These are phyloP conservation scores for Lophochroa leadbeateri DNA, from an alignment of 2,113 vertebrate genomes.

Conservation along the genomic window DNA sequence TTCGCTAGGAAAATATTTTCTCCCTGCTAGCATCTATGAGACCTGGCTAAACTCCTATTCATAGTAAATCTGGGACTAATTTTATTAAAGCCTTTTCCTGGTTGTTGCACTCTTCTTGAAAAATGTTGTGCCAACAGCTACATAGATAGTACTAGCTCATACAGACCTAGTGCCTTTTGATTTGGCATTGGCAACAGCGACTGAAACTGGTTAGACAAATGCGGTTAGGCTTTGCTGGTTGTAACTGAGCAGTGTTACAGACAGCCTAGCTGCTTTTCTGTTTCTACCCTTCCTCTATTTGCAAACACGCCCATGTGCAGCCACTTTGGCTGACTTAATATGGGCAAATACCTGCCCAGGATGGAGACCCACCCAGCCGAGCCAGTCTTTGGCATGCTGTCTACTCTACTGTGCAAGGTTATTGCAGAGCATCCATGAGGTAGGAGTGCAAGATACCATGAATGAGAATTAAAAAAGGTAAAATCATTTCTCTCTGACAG, in stretches of 20 bases:
- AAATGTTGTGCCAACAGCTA: conserved; percentile 28
- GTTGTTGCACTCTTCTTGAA: conserved; percentile 18
- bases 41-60: conserved; percentile 22
- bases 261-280: background rate
- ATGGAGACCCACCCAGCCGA: accelerated
- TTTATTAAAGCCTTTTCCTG: conserved; percentile 34
- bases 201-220: background rate
- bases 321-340: background rate
- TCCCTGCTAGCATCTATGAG: background rate
- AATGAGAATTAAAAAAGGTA: background rate
- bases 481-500: background rate
- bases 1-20: conserved; percentile 39
- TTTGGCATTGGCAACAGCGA: background rate
- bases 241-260: background rate
- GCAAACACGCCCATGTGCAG: background rate
- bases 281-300: background rate
- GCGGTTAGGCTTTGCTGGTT: background rate
- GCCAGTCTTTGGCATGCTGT: background rate
- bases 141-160: conserved; percentile 13
- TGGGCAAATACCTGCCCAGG: background rate
- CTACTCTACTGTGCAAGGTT: background rate
- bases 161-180: background rate
- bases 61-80: conserved; percentile 54
- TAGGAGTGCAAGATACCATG: background rate
- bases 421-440: background rate